These are phyloP conservation scores for Misgurnus mizolepis DNA, from an alignment of 2,113 vertebrate species.

Conservation along the genomic window DNA sequence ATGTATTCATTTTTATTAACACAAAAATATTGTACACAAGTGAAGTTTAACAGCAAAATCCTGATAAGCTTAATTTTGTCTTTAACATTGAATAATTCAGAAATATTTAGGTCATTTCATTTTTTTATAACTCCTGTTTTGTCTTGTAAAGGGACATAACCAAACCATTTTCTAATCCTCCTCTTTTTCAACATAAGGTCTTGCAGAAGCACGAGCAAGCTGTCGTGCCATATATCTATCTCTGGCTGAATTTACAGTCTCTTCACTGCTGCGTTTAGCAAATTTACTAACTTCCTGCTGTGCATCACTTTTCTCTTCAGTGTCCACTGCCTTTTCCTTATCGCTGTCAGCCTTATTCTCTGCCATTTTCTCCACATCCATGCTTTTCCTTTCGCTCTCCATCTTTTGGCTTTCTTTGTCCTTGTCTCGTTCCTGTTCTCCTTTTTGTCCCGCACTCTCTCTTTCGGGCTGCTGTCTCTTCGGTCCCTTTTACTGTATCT, in stretches of 20 bases:
- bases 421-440: constrained; percentile 54
- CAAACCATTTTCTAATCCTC: constrained; percentile 76
- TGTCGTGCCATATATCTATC: constrained; percentile 91
- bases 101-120: too few relatives aligned
- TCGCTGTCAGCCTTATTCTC: constrained; percentile 6
- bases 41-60: too few relatives aligned
- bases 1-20: too few relatives aligned
- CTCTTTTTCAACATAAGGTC: constrained; percentile 89
- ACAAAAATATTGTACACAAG: too few relatives aligned
- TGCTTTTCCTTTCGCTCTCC: constrained; percentile 68
- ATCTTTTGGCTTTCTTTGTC: constrained; percentile 61
- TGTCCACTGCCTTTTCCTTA: constrained; percentile 55
- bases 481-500: constrained; percentile 53
- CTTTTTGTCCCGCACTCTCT: constrained; percentile 20
- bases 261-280: constrained; percentile 85
- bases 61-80: too few relatives aligned
- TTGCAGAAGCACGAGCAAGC: constrained; percentile 80
- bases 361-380: constrained; percentile 29
- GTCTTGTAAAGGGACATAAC: not conserved
- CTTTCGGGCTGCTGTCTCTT: constrained; percentile 49
- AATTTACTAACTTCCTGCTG: constrained; percentile 78
- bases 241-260: constrained; percentile 85
- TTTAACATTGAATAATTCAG: not conserved
- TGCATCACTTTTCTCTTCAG: constrained; percentile 44
- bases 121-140: too few relatives aligned